Conservation (phyloP, 2,113 vertebrate genomes). For the Psittacula cyanocephala region DNA sequence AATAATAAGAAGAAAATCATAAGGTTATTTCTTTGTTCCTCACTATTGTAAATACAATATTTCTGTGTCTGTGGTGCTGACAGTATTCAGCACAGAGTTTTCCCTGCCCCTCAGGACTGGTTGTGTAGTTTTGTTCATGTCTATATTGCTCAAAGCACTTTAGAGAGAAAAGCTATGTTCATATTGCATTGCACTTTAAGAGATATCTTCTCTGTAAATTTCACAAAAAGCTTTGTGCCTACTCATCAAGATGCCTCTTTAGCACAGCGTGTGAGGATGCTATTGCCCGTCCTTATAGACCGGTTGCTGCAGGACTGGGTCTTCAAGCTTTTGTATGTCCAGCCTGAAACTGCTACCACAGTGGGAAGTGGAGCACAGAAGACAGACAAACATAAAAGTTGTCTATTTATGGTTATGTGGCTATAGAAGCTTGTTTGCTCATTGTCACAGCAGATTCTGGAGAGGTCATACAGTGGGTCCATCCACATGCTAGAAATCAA, state of each 20-base stretch:
- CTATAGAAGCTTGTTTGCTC: background rate
- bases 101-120: background rate
- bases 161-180: background rate
- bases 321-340: background rate
- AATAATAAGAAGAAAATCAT: background rate
- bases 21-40: background rate
- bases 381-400: background rate
- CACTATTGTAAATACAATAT: background rate
- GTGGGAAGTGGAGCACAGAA: accelerated
- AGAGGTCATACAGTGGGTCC: background rate
- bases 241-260: background rate
- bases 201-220: background rate
- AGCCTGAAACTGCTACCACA: background rate
- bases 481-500: background rate
- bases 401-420: background rate
- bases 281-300: background rate
- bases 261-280: background rate
- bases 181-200: background rate
- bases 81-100: background rate
- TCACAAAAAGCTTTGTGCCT: background rate
- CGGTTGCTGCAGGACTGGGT: background rate
- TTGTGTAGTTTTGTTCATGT: background rate
- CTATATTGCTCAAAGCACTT: background rate
- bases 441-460: background rate
- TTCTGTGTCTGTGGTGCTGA: background rate